Percentiles rank a stretch among this genome's conserved stretches.
Evolutionary conservation across 2,113 vertebrate species (phyloP).

Genomic region (Jacana jacana): DNA sequence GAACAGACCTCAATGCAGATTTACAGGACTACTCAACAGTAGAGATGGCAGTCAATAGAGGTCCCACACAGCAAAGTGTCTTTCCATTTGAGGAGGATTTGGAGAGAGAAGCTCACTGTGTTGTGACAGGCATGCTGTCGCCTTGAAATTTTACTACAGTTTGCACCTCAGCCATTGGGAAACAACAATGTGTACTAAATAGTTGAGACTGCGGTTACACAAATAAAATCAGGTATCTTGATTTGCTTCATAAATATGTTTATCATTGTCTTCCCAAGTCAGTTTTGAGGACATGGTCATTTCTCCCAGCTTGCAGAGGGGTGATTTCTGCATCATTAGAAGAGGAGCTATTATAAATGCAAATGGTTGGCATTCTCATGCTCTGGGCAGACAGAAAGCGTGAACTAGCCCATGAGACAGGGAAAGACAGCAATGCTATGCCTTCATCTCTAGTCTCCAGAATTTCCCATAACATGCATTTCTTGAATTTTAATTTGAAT

Average conservation of each 20-base stretch:
- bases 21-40: neutral
- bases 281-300: neutral
- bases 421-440: neutral
- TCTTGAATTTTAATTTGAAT: neutral
- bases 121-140: neutral
- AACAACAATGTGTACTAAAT: neutral
- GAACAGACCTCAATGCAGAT: neutral
- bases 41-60: neutral
- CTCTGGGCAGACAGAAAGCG: neutral
- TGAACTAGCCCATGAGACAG: neutral
- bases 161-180: neutral
- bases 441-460: neutral
- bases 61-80: neutral
- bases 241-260: neutral
- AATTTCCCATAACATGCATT: neutral
- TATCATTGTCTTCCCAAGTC: neutral
- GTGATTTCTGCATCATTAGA: neutral
- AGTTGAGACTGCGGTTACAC: neutral
- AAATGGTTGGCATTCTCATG: neutral
- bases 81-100: neutral
- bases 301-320: neutral
- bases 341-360: neutral
- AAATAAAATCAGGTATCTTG: neutral
- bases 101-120: accelerated
- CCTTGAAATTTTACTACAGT: neutral